Conservation (phyloP, 2,888 invertebrate species). For the Melanostoma scalare region DNA sequence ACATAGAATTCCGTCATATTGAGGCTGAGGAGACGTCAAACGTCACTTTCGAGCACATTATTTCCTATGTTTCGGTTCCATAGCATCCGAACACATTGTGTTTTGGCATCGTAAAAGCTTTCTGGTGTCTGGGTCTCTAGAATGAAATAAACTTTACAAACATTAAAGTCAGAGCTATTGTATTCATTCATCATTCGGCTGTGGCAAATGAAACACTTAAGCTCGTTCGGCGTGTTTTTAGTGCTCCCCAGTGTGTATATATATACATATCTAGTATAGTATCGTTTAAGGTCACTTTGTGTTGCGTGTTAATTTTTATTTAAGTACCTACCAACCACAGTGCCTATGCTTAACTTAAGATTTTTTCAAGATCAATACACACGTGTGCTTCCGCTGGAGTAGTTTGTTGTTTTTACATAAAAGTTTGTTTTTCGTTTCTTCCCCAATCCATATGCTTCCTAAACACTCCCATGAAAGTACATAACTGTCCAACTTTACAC, state of each 20-base stretch:
- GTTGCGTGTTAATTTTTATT: slow-evolving; percentile 39
- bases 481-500: background rate
- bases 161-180: slow-evolving; percentile 47
- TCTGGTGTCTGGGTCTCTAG: slow-evolving; percentile 22
- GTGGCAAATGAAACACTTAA: slow-evolving; percentile 46
- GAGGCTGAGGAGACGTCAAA: background rate
- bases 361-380: slow-evolving; percentile 22
- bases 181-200: slow-evolving; percentile 63
- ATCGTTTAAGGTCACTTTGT: slow-evolving; percentile 42
- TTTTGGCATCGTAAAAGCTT: slow-evolving; percentile 68
- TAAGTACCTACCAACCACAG: slow-evolving; percentile 12
- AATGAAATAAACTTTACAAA: slow-evolving; percentile 48
- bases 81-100: slow-evolving; percentile 58
- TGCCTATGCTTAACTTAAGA: slow-evolving; percentile 11
- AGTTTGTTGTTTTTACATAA: slow-evolving; percentile 10
- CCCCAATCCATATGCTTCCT: background rate
- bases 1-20: slow-evolving; percentile 45
- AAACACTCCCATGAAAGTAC: background rate
- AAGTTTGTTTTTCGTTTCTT: background rate
- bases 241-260: too few relatives aligned
- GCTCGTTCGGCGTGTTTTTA: slow-evolving; percentile 18
- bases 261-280: background rate
- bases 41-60: slow-evolving; percentile 40
- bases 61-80: slow-evolving; percentile 62
- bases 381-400: slow-evolving; percentile 1